Conservation (phyloP, 2,113 vertebrate genomes). For the Todiramphus chloris region DNA sequence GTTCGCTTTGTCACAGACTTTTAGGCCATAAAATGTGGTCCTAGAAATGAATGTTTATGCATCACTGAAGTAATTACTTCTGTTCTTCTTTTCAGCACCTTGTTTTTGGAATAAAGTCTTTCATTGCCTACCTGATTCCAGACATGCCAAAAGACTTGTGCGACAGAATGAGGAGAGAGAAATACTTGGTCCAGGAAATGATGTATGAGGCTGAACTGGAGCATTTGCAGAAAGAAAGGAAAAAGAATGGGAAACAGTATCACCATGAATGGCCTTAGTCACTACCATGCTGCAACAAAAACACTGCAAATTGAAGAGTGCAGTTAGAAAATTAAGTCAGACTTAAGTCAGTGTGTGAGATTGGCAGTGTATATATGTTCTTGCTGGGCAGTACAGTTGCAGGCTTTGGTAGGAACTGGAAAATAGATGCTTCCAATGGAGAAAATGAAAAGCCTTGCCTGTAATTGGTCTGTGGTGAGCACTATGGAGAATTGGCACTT, state of each 20-base stretch:
- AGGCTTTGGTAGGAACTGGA: neutral
- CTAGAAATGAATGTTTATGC: neutral
- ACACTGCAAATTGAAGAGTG: neutral
- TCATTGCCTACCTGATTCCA: constrained; percentile 86
- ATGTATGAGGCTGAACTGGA: constrained; percentile 92
- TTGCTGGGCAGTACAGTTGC: constrained; percentile 3
- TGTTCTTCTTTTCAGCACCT: constrained; percentile 75
- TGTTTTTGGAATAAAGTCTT: constrained; percentile 85
- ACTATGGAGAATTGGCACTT: neutral
- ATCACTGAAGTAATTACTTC: neutral
- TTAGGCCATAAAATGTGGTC: neutral
- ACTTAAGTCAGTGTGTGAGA: neutral
- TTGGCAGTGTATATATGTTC: neutral
- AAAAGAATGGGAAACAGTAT: constrained; percentile 92
- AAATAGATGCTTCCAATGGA: neutral
- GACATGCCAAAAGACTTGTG: constrained; percentile 84
- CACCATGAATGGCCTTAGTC: constrained; percentile 98
- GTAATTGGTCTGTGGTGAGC: neutral
- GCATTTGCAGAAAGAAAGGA: constrained; percentile 92
- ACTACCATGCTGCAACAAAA: neutral
- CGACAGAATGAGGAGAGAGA: constrained; percentile 84
- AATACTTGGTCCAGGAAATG: constrained; percentile 86
- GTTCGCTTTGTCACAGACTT: neutral
- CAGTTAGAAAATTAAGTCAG: neutral
- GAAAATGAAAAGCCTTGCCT: neutral